phyloP scores from a whole-genome alignment of 2,888 invertebrate species.

The Eledona agricola region DNA sequence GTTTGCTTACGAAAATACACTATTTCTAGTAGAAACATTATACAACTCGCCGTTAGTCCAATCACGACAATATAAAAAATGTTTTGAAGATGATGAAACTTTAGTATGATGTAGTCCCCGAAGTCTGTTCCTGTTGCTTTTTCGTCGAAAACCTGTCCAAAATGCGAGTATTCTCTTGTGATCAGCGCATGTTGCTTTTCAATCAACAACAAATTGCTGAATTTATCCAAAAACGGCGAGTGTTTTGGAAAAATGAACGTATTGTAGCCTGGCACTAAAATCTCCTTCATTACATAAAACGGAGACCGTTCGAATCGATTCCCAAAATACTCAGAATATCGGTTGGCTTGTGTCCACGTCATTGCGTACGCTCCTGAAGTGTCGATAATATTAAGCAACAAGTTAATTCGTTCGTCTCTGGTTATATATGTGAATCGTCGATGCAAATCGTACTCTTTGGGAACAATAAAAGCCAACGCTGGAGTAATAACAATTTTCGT shows the following conservation, averaged over 20 bases:
- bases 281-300: slow-evolving; percentile 32
- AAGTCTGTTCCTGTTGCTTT: neutral
- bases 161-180: neutral
- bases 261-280: slow-evolving; percentile 23
- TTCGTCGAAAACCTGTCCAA: neutral
- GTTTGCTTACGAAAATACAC: neutral
- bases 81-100: slow-evolving; percentile 3
- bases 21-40: slow-evolving; percentile 9
- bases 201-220: slow-evolving; percentile 14
- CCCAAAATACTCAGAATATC: neutral
- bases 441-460: slow-evolving; percentile 1
- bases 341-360: slow-evolving; percentile 3
- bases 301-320: neutral
- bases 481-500: neutral
- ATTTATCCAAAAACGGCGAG: slow-evolving; percentile 29
- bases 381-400: slow-evolving; percentile 10
- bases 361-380: slow-evolving; percentile 4
- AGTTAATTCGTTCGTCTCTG: neutral
- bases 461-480: slow-evolving; percentile 3
- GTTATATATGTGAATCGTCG: slow-evolving; percentile 1
- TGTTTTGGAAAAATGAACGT: slow-evolving; percentile 31
- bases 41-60: slow-evolving; percentile 1
- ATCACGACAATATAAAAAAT: slow-evolving; percentile 7
- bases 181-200: slow-evolving; percentile 15
- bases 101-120: slow-evolving; percentile 1